Conservation (phyloP, 37 sponge, comb jelly and placozoan species). For the Theonella swinhoei region DNA sequence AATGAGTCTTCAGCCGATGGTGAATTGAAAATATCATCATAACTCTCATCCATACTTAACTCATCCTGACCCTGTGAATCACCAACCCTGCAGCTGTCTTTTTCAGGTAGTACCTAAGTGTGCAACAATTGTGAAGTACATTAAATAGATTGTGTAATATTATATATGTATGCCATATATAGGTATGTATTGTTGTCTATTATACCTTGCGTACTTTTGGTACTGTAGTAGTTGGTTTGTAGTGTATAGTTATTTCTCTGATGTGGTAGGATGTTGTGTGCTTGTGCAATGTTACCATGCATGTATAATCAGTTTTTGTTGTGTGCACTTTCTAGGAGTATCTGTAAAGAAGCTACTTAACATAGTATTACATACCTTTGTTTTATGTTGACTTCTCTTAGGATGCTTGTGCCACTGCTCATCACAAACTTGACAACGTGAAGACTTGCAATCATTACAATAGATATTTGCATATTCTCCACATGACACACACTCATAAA, state of each 20-base stretch:
- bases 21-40: not conserved
- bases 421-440: constrained; percentile 1
- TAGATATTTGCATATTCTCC: not conserved
- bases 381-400: constrained; percentile 14
- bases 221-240: no score
- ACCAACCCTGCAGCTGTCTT: not conserved
- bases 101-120: not conserved
- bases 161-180: no score
- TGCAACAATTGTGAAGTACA: not conserved
- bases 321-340: not conserved
- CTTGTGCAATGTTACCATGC: no score
- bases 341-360: not conserved
- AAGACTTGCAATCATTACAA: constrained; percentile 9
- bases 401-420: not conserved
- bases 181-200: no score
- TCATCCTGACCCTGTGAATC: not conserved
- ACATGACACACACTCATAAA: constrained; percentile 7
- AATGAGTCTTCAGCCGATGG: constrained; percentile 6
- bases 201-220: no score
- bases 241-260: no score
- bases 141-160: no score
- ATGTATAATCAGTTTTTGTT: no score
- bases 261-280: no score
- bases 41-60: not conserved
- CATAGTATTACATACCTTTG: not conserved